Evolutionary conservation across 2,113 vertebrate species (phyloP).

Genomic region (Gadus chalcogrammus): DNA sequence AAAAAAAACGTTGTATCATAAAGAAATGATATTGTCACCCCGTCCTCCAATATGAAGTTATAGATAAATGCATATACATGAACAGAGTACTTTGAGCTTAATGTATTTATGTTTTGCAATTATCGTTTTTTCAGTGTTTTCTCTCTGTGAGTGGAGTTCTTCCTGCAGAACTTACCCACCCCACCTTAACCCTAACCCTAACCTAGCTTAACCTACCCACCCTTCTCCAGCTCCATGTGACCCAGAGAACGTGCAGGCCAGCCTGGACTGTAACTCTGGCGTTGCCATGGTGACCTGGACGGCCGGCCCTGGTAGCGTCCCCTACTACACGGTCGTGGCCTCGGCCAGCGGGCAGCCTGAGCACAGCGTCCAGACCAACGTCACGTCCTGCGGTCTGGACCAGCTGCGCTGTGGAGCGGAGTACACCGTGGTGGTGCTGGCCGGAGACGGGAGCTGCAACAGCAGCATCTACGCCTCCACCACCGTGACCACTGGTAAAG

Average conservation of each 20-base stretch:
- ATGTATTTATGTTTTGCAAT: too few species aligned
- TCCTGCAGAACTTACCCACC: too few species aligned
- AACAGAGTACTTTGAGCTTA: too few species aligned
- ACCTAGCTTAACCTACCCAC: not conserved
- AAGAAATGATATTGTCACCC: too few species aligned
- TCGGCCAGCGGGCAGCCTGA: constrained; percentile 15
- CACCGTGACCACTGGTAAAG: constrained; percentile 61
- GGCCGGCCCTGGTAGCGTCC: constrained; percentile 50
- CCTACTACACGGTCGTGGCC: constrained; percentile 58
- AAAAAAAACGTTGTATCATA: too few species aligned
- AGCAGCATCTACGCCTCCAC: constrained; percentile 53
- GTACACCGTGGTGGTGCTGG: constrained; percentile 67
- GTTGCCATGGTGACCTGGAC: constrained; percentile 61
- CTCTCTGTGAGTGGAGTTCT: too few species aligned
- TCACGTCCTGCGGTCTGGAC: constrained; percentile 57
- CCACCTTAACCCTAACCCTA: too few species aligned
- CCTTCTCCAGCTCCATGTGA: constrained; percentile 68
- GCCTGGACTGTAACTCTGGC: constrained; percentile 53
- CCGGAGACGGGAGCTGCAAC: constrained; percentile 63
- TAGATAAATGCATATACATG: too few species aligned
- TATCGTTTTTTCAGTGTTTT: too few species aligned
- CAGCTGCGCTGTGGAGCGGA: constrained; percentile 63
- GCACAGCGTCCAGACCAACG: constrained; percentile 33
- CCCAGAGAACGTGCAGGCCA: constrained; percentile 48
- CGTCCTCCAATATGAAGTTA: too few species aligned